phyloP scores from a whole-genome alignment of 2,113 vertebrate genomes.

The Aptenodytes forsteri region DNA sequence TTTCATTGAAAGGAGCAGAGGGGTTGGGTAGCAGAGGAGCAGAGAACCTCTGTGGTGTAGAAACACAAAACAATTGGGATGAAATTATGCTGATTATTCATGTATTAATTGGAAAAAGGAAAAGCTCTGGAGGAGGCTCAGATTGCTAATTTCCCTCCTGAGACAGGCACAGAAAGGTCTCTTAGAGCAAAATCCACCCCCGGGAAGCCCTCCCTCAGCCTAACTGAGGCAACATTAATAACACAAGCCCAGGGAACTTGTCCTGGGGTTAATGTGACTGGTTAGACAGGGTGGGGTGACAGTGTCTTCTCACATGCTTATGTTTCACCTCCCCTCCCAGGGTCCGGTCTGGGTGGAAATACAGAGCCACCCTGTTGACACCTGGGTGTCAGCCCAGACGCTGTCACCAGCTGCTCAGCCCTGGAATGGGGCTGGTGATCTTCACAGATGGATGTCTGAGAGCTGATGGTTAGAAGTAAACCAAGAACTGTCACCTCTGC shows the following conservation, averaged over 20 bases:
- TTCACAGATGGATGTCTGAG: neutral
- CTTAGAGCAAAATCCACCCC: neutral
- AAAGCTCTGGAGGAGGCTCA: neutral
- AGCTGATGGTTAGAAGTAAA: neutral
- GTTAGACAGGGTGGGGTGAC: neutral
- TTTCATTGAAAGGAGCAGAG: neutral
- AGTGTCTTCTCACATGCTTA: neutral
- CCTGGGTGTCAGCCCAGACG: neutral
- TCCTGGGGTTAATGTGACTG: neutral
- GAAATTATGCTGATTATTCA: slow-evolving; percentile 23
- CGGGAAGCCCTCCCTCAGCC: neutral
- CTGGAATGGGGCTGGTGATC: neutral
- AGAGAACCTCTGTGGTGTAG: neutral
- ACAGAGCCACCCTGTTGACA: neutral
- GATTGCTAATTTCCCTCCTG: neutral
- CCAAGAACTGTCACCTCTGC: neutral
- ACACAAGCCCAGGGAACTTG: neutral
- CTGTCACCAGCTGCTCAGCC: neutral
- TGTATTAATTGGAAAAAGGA: neutral
- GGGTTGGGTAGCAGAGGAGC: neutral
- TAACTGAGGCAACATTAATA: neutral
- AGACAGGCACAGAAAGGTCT: neutral
- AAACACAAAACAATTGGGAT: neutral
- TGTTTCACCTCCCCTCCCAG: neutral
- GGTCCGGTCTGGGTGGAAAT: neutral